Evolutionary conservation across 2,888 invertebrate species (phyloP).

Genomic region (Latrodectus hesperus): DNA sequence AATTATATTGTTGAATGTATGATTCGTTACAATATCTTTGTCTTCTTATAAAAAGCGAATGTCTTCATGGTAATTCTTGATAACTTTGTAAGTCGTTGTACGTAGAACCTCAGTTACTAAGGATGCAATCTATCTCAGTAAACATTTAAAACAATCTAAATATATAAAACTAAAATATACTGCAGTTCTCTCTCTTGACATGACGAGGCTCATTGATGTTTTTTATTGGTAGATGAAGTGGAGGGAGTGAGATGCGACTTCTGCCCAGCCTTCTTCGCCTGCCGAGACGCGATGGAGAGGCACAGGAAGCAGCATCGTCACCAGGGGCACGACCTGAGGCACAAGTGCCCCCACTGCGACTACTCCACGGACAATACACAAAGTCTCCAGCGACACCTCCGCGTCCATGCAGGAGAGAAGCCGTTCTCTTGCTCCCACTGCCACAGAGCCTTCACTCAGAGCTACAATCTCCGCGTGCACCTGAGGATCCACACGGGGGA

Average conservation of each 20-base stretch:
- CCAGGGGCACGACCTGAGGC: slow-evolving; percentile 7
- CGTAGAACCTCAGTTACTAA: too few species aligned
- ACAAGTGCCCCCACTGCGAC: slow-evolving; percentile 23
- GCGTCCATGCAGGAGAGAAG: slow-evolving; percentile 26
- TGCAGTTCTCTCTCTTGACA: background rate
- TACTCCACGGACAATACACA: slow-evolving; percentile 4
- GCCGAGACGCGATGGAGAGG: background rate
- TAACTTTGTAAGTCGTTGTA: too few species aligned
- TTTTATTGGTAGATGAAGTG: background rate
- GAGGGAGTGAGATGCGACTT: slow-evolving; percentile 4
- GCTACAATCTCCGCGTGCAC: background rate
- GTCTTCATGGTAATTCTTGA: too few species aligned
- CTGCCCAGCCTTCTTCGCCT: slow-evolving; percentile 20
- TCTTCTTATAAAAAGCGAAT: too few species aligned
- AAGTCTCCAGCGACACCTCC: background rate
- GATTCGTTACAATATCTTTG: too few species aligned
- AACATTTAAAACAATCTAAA: background rate
- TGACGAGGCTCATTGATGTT: background rate
- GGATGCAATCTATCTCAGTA: background rate
- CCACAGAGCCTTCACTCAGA: slow-evolving; percentile 8
- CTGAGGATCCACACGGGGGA: slow-evolving; percentile 22
- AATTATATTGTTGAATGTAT: too few species aligned
- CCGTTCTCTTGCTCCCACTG: slow-evolving; percentile 25
- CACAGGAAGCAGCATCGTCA: slow-evolving; percentile 12
- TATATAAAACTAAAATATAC: background rate